Conservation (phyloP, 92 coral and sea anemone genomes). For the Scolanthus callimorphus region DNA sequence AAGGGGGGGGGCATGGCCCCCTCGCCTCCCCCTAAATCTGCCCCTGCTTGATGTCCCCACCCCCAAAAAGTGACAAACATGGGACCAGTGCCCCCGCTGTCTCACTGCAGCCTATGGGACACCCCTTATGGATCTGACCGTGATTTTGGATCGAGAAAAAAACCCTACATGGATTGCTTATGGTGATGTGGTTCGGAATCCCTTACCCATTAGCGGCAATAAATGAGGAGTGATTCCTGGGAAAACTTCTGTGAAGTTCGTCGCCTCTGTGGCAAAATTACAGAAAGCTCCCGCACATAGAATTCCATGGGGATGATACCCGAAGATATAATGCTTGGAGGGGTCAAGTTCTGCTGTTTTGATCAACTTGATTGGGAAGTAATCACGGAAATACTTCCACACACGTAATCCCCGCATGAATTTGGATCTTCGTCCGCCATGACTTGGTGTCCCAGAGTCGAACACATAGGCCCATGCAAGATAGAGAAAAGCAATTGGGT, state of each 20-base stretch:
- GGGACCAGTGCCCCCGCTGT: no score
- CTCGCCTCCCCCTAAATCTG: no score
- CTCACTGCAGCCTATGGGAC: no score
- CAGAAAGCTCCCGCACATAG: constrained; percentile 97
- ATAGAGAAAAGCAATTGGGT: constrained; percentile 80
- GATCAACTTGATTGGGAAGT: constrained; percentile 82
- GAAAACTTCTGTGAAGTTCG: constrained; percentile 70
- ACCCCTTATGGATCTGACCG: no score
- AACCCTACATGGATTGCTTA: no score
- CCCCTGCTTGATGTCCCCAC: no score
- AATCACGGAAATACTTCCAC: constrained; percentile 92
- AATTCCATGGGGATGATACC: constrained; percentile 96
- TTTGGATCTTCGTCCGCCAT: constrained; percentile 92
- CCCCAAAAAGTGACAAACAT: no score
- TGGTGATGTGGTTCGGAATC: no score
- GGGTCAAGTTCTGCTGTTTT: constrained; percentile 94
- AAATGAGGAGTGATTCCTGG: constrained; percentile 94
- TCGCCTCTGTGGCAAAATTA: constrained; percentile 97
- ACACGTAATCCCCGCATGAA: constrained; percentile 68
- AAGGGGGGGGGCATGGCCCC: no score
- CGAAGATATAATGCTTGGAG: constrained; percentile 77
- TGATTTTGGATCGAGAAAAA: no score
- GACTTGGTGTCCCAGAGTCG: constrained; percentile 92
- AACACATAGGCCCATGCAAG: constrained; percentile 91
- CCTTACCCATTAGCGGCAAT: constrained; percentile 86